phyloP scores from a whole-genome alignment of 1,140 invertebrate species.

The Calosoma granatense region DNA sequence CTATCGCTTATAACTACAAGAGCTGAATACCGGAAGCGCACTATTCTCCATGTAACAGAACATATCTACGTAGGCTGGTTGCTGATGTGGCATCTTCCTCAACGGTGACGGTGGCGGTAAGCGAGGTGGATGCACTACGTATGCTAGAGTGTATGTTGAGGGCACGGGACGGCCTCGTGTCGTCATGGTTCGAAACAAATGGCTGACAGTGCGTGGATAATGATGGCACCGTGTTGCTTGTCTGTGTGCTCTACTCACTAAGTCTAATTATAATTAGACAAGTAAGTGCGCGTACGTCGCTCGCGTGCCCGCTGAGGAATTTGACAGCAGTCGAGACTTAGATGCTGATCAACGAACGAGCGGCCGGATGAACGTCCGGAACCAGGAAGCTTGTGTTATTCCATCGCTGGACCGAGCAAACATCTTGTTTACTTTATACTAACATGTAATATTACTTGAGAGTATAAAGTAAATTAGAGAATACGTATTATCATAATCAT shows the following conservation, averaged over 20 bases:
- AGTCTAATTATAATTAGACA: slow-evolving; percentile 2
- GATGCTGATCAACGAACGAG: too few relatives aligned
- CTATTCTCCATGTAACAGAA: neutral
- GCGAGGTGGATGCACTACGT: neutral
- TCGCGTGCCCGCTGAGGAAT: neutral
- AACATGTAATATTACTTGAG: too few relatives aligned
- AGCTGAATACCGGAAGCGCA: neutral
- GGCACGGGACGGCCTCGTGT: slow-evolving; percentile 32
- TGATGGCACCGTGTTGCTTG: slow-evolving; percentile 15
- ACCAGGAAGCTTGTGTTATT: too few relatives aligned
- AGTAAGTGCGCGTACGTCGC: neutral
- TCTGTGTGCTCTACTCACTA: neutral
- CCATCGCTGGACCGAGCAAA: too few relatives aligned
- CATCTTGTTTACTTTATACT: too few relatives aligned
- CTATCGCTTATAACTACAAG: too few relatives aligned
- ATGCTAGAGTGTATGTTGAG: neutral
- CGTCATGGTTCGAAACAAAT: slow-evolving; percentile 39
- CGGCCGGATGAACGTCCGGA: neutral
- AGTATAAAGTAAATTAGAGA: too few relatives aligned
- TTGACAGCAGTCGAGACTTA: too few relatives aligned
- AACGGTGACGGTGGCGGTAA: neutral
- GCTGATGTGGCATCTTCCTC: neutral
- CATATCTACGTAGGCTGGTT: neutral
- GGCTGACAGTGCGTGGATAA: slow-evolving; percentile 38
- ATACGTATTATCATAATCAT: too few relatives aligned